phyloP scores from a whole-genome alignment of 2,888 invertebrate genomes.

The Molorchus minor region DNA sequence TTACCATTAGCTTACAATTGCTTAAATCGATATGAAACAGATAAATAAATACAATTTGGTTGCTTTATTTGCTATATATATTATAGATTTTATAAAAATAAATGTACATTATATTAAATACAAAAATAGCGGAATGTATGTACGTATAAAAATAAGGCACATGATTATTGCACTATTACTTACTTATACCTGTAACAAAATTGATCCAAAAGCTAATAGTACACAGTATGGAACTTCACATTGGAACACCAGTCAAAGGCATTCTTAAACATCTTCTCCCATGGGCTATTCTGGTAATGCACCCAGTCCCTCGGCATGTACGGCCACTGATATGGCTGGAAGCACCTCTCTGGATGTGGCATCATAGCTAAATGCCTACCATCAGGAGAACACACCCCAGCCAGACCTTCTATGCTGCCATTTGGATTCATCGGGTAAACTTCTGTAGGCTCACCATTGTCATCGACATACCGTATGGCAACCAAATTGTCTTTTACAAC shows the following conservation, averaged over 20 bases:
- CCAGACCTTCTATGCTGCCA: slow-evolving; percentile 81
- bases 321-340: slow-evolving; percentile 89
- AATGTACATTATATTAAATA: not conserved
- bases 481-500: slow-evolving; percentile 71
- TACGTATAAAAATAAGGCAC: slow-evolving; percentile 19
- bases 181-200: not conserved
- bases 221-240: slow-evolving; percentile 47
- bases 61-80: no score
- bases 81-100: not conserved
- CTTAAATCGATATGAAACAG: not conserved
- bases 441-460: slow-evolving; percentile 77
- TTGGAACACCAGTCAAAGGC: slow-evolving; percentile 76
- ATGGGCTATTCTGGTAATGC: slow-evolving; percentile 77
- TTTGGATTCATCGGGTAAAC: slow-evolving; percentile 95
- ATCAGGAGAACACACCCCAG: slow-evolving; percentile 87
- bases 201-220: slow-evolving; percentile 38
- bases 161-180: slow-evolving; percentile 8
- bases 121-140: slow-evolving; percentile 13
- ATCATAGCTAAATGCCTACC: slow-evolving; percentile 97
- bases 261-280: slow-evolving; percentile 92
- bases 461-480: slow-evolving; percentile 86
- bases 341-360: slow-evolving; percentile 97
- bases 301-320: slow-evolving; percentile 68
- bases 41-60: not conserved
- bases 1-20: no score